Conservation (phyloP, 2,888 invertebrate genomes). For the Lasioglossum oenotherae region DNA sequence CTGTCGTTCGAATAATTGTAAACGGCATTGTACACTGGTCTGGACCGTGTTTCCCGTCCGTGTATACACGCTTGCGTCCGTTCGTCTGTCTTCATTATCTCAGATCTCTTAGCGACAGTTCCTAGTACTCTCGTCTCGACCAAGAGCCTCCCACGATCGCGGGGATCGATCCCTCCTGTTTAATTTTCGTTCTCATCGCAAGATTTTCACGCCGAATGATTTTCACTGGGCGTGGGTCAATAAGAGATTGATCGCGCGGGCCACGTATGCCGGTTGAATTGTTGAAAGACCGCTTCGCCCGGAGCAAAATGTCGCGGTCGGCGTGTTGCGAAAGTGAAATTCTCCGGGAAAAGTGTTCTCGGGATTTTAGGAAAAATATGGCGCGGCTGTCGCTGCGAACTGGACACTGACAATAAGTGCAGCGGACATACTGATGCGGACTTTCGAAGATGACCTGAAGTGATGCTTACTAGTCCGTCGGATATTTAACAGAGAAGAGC, state of each 20-base stretch:
- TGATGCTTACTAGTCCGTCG: neutral
- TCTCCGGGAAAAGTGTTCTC: neutral
- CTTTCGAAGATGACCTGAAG: neutral
- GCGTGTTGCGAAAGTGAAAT: neutral
- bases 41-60: constrained; percentile 15
- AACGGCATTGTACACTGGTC: neutral
- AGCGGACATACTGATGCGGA: neutral
- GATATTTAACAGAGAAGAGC: neutral
- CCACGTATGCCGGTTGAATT: constrained; percentile 19
- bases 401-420: neutral
- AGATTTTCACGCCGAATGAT: constrained; percentile 6
- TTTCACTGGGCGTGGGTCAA: neutral
- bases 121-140: neutral
- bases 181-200: neutral
- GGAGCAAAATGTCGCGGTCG: neutral
- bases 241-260: neutral
- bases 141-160: neutral
- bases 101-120: constrained; percentile 1
- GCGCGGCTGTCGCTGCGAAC: neutral
- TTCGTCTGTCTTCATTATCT: neutral
- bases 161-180: neutral
- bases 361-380: neutral
- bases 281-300: neutral
- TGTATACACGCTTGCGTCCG: neutral
- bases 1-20: neutral